A percentile compares a stretch with the other conserved stretches of the same genome.
phyloP scores from a whole-genome alignment of 2,888 invertebrate genomes.

The Apodemia hepburni region DNA sequence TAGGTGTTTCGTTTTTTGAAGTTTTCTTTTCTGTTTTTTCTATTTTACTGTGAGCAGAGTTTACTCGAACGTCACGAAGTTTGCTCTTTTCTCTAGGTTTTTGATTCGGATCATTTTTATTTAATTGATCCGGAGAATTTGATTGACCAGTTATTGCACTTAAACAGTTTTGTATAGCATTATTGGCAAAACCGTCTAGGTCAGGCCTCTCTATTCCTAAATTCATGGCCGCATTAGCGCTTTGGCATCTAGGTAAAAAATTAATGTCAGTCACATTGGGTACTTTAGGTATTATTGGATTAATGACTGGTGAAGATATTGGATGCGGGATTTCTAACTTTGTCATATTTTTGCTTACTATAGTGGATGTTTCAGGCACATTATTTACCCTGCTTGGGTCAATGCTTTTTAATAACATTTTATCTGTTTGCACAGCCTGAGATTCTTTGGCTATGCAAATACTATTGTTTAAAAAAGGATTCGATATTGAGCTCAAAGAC shows the following conservation, averaged over 20 bases:
- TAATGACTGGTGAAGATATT: slow-evolving; percentile 71
- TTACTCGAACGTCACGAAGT: slow-evolving; percentile 68
- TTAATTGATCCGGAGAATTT: slow-evolving; percentile 42
- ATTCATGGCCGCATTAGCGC: slow-evolving; percentile 65
- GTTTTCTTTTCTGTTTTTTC: slow-evolving; percentile 69
- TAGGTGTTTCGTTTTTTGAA: slow-evolving; percentile 57
- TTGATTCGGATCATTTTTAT: slow-evolving; percentile 54
- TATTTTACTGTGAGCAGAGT: slow-evolving; percentile 70
- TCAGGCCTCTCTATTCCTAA: slow-evolving; percentile 63
- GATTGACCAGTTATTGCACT: slow-evolving; percentile 58
- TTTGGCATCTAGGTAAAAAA: slow-evolving; percentile 72
- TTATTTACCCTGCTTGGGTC: slow-evolving; percentile 53
- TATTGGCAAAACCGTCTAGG: slow-evolving; percentile 53
- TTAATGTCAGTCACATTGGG: slow-evolving; percentile 62
- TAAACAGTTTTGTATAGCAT: slow-evolving; percentile 51
- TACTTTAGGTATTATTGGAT: slow-evolving; percentile 67
- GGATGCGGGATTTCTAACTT: slow-evolving; percentile 74
- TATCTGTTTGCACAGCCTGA: slow-evolving; percentile 66
- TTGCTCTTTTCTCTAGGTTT: slow-evolving; percentile 71
- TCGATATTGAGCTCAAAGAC: slow-evolving; percentile 59
- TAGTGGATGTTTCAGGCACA: slow-evolving; percentile 52
- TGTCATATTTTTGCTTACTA: slow-evolving; percentile 58
- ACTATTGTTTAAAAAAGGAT: slow-evolving; percentile 60
- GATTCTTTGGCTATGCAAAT: slow-evolving; percentile 59
- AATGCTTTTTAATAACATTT: slow-evolving; percentile 51